Percentiles rank a stretch among this genome's conserved stretches.
Conservation (phyloP, 2,888 invertebrate species). For the Cerastis rubricosa region DNA sequence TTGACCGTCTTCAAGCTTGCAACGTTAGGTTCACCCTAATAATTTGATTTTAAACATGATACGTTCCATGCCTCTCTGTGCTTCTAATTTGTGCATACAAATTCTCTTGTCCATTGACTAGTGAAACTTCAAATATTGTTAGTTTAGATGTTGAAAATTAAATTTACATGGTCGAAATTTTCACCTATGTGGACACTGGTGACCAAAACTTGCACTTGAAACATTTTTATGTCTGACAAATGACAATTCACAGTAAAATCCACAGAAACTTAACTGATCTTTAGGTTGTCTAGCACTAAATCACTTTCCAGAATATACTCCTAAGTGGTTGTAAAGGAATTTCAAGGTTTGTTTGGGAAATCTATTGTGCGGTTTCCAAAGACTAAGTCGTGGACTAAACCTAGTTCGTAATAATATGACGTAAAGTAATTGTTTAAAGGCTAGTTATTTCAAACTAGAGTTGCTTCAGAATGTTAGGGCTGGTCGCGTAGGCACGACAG, state of each 20-base stretch:
- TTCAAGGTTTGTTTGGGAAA: neutral
- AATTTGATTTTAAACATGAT: conserved; percentile 42
- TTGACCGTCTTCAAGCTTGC: neutral
- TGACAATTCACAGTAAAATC: neutral
- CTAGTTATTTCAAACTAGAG: neutral
- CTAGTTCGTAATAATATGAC: conserved; percentile 16
- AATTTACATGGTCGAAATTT: conserved; percentile 5
- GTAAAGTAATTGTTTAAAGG: conserved; percentile 1
- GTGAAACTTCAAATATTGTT: conserved; percentile 14
- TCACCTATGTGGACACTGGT: neutral
- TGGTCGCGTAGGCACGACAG: conserved; percentile 24
- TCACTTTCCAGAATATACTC: neutral
- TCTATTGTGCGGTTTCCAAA: neutral
- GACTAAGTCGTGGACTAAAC: neutral
- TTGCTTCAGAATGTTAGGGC: conserved; percentile 26
- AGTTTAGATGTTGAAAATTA: conserved; percentile 5
- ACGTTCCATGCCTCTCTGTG: conserved; percentile 4
- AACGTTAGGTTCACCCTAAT: conserved; percentile 12
- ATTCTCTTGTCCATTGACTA: neutral
- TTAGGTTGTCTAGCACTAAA: neutral
- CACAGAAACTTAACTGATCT: neutral
- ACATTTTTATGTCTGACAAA: neutral
- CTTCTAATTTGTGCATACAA: conserved; percentile 37
- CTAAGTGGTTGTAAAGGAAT: neutral
- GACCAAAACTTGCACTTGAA: neutral